Evolutionary conservation across 37 sponge, comb jelly and placozoan species (phyloP).

Genomic region (Crambe crambe): DNA sequence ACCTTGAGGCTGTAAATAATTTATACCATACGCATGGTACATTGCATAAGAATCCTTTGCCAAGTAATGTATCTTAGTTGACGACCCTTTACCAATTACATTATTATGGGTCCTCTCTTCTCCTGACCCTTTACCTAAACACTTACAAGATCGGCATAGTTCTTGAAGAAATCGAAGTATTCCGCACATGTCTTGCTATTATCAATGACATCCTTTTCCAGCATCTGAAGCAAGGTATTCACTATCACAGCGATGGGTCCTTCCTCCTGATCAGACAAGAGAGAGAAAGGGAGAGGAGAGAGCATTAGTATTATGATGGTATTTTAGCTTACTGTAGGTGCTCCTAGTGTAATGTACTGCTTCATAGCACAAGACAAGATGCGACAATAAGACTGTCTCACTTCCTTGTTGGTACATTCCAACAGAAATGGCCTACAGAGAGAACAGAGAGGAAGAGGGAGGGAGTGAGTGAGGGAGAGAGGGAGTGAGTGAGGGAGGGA

Average conservation of each 20-base stretch:
- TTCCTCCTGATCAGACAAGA: conserved; percentile 10
- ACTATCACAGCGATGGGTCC: conserved; percentile 41
- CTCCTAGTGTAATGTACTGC: conserved; percentile 20
- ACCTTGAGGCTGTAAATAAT: conserved; percentile 31
- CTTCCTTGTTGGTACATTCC: conserved; percentile 74
- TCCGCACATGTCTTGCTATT: conserved; percentile 61
- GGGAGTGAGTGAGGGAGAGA: neutral
- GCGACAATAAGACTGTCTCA: conserved; percentile 46
- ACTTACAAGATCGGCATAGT: conserved; percentile 47
- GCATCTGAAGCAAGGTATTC: conserved; percentile 47
- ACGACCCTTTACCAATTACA: neutral
- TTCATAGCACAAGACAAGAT: conserved; percentile 41
- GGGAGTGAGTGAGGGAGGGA: neutral
- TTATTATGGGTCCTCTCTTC: too few relatives aligned
- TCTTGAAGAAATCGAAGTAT: conserved; percentile 68
- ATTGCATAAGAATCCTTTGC: neutral
- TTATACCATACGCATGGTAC: neutral
- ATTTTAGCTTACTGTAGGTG: conserved; percentile 6
- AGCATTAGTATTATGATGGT: neutral
- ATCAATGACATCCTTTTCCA: conserved; percentile 73
- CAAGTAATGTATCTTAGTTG: neutral
- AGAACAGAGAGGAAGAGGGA: neutral
- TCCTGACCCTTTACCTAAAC: too few relatives aligned
- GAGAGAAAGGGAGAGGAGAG: neutral
- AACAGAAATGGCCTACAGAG: conserved; percentile 66